Conservation (phyloP, 2,113 vertebrate species). For the Eupsittula cactorum region DNA sequence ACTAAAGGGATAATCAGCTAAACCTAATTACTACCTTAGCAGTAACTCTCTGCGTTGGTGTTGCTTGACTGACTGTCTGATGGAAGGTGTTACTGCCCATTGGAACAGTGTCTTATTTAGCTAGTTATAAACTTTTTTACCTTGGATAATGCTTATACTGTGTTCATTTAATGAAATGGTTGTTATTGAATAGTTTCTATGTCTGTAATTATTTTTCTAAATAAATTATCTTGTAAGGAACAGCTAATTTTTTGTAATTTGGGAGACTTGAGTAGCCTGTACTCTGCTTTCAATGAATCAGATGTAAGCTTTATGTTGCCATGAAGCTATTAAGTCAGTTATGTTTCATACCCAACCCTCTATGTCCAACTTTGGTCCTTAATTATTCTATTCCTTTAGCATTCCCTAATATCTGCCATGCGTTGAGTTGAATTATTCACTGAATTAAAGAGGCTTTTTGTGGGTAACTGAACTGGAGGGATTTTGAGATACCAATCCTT, state of each 20-base stretch:
- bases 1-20: not conserved
- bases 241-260: not conserved
- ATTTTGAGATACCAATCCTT: conserved; percentile 2
- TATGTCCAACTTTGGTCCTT: not conserved
- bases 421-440: not conserved
- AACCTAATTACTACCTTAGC: not conserved
- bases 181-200: not conserved
- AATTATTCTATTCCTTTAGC: not conserved
- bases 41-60: not conserved
- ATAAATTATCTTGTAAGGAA: not conserved
- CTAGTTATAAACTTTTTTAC: not conserved
- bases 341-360: not conserved
- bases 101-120: not conserved
- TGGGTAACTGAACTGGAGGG: not conserved
- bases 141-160: conserved; percentile 12
- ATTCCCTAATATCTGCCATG: not conserved
- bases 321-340: not conserved
- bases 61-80: not conserved
- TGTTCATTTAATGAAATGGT: conserved; percentile 4
- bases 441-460: not conserved
- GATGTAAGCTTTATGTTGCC: not conserved
- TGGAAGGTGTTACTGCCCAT: not conserved
- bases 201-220: not conserved
- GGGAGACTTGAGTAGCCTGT: not conserved
- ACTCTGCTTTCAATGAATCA: not conserved